Evolutionary conservation across 2,113 vertebrate species (phyloP), one percentile per base, ranked within the genome.

Genomic region (Myrmophylax atrothorax): DNA sequence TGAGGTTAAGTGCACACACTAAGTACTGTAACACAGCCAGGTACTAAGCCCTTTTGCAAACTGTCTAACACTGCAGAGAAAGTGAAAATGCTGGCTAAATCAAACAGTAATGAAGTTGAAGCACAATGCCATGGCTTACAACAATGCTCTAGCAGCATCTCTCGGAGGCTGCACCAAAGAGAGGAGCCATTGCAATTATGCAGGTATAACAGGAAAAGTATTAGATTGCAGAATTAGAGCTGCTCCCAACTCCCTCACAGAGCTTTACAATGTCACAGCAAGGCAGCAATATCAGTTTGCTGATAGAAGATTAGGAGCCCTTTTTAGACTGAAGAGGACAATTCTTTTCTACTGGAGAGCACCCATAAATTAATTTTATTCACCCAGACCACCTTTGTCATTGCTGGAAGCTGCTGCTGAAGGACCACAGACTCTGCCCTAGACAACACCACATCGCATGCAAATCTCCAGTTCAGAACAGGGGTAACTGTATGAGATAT

Each of bases 61-160:
- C 19, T 35, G 16, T 10, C 50, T 56, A 67, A 93, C 35, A 63
- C 72, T 55, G 64, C 79, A 86, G 35, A 83, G 82, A 52, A 90
- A 78, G 38, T 78, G 56, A 93, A 93, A 91, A 77, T 75, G 47
- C 64, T 56, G 60, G 76, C 56, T 55, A 95, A 83, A 95, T 74
- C 6, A 28, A 95, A 80, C 22, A 50, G 44, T 63, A 92, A 95
- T 68, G 38, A 93, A 86, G 96, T 94, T 86, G 92, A 87, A 94
- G 67, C 28, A 70, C 75, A 85, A 50, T 0, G 81, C 42, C 26
- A 4, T n/a, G 31, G 49, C 56, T 93, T 60, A 52, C 2, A 1
- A 4, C 70, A 79, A 5, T 5, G 14, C 31, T 89, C 78, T 17
- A 73, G 87, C 55, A 86, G 82, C 42, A 62, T 86, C 81, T 79